phyloP scores from a whole-genome alignment of 2,113 vertebrate genomes.

The Platichthys stellatus region DNA sequence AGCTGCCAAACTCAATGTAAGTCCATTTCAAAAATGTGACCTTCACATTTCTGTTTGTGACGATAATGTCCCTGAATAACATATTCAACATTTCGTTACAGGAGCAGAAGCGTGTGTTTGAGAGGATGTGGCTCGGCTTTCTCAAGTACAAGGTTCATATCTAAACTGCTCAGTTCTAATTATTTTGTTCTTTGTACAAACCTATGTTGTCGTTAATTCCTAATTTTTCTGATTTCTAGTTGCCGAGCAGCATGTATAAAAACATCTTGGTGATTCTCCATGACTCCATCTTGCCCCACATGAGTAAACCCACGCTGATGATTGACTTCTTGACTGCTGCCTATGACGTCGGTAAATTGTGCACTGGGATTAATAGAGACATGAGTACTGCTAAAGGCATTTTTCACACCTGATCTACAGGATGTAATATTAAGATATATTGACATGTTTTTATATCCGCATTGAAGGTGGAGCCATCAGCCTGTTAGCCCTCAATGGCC shows the following conservation, averaged over 20 bases:
- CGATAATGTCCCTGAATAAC: not conserved
- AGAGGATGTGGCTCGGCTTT: slow-evolving; percentile 93
- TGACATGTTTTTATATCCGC: slow-evolving; percentile 7
- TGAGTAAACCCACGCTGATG: slow-evolving; percentile 93
- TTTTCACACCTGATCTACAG: not conserved
- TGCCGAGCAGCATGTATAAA: slow-evolving; percentile 90
- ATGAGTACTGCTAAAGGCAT: too few species aligned
- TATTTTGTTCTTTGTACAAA: not conserved
- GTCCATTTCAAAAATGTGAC: not conserved
- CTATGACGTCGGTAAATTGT: slow-evolving; percentile 89
- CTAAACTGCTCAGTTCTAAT: not conserved
- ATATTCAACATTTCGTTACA: slow-evolving; percentile 59
- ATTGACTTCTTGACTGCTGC: slow-evolving; percentile 94
- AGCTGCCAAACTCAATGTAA: slow-evolving; percentile 87
- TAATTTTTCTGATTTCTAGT: slow-evolving; percentile 72
- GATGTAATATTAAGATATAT: not conserved
- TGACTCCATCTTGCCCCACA: slow-evolving; percentile 90
- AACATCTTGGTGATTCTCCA: slow-evolving; percentile 92
- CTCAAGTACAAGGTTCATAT: slow-evolving; percentile 89
- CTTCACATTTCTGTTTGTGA: not conserved
- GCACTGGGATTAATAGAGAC: not conserved
- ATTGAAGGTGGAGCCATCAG: slow-evolving; percentile 92
- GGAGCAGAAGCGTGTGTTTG: slow-evolving; percentile 90
- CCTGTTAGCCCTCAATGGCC: slow-evolving; percentile 93
- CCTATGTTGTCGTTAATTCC: not conserved